phyloP scores from a whole-genome alignment of 2,797 vertebrate species.

The Gorsachius magnificus region DNA sequence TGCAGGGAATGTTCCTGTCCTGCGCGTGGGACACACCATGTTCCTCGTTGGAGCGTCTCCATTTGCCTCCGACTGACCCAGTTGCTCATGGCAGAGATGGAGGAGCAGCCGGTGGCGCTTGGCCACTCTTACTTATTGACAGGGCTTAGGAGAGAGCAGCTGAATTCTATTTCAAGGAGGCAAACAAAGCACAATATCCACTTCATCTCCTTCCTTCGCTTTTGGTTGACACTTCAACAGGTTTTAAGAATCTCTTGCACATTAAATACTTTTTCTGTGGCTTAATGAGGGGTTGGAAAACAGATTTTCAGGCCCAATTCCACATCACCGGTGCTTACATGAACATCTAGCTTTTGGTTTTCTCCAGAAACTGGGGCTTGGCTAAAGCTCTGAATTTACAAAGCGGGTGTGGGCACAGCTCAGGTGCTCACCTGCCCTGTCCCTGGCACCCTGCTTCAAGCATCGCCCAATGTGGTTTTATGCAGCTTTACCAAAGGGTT shows the following conservation, averaged over 20 bases:
- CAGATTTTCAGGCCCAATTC: background rate
- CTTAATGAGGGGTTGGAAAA: background rate
- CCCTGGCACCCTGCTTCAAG: background rate
- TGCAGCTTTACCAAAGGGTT: background rate
- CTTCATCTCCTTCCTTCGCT: background rate
- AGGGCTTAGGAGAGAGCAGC: background rate
- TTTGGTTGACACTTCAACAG: background rate
- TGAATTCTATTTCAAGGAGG: background rate
- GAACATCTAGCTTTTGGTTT: background rate
- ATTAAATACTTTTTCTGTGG: background rate
- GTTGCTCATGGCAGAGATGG: background rate
- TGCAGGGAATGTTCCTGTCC: background rate
- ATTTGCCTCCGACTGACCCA: fast-evolving
- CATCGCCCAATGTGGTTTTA: fast-evolving
- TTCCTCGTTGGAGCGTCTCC: background rate
- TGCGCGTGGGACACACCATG: background rate
- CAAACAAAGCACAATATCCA: background rate
- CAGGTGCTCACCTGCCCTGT: background rate
- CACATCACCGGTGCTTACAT: background rate
- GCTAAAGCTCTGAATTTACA: background rate
- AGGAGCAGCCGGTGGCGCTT: background rate
- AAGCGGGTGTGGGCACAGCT: background rate
- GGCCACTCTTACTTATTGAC: background rate
- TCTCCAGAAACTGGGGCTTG: background rate
- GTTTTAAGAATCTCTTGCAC: background rate